Base-by-base conservation (phyloP, 2,888 invertebrate species). In the Allophyes oxyacanthae region DNA sequence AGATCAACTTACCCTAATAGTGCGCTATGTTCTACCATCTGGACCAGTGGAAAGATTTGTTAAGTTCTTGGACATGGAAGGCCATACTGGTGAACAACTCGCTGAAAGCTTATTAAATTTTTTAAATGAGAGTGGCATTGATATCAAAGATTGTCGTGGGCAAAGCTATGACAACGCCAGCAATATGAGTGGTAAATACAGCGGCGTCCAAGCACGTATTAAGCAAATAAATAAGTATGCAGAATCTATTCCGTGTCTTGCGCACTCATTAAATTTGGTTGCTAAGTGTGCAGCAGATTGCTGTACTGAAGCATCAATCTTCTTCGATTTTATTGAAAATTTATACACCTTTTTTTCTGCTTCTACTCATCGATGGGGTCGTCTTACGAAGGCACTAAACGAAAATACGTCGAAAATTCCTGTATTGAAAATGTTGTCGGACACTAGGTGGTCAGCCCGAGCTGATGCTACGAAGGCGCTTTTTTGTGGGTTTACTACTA, bases 161-260 rank as follows among this genome's bases (percentile, higher is more conserved):
- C 53, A 60, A 45, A 60, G 59, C 40, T 53, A 54, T 26, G 59
- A 55, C 14, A 59, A 53, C 40, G 53, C 59, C 38, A 40, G 43
- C 32, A 59, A 33, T 11, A 33, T 33, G 33, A 33, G 33, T 33
- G 33, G 33, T 11, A 33, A 33, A 51, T 33, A 33, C 38, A 52
- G 38, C 46, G 62, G 56, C 45, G 32, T 57, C 40, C 56, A 57
- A 53, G 44, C 62, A 26, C 14, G 33, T 13, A 11, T 33, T 33
- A 33, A 33, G 33, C n/a, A 33, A 33, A 33, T 33, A 33, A 44
- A 32, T 33, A 32, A 32, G 15, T 44, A 33, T 13, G 44, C 33
- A 6, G 49, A 33, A 33, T 44, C 11, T 10, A 33, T 58, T 48
- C 46, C 52, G 30, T 52, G 58, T 43, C 33, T 43, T 46, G 58